Base-by-base conservation (phyloP, 2,888 invertebrate species). In the Pterostichus niger region DNA sequence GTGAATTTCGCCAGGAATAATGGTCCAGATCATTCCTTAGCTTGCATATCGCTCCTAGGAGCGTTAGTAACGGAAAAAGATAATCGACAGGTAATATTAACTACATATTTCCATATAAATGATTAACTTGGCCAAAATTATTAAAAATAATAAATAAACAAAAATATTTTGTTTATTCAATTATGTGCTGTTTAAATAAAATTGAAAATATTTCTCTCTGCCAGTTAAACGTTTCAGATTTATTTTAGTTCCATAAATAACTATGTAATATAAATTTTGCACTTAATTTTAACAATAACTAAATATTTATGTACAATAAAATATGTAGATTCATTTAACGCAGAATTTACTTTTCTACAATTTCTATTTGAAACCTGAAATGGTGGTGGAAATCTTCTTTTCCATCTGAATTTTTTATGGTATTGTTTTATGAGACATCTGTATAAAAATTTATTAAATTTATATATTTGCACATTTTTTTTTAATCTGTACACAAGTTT, bases 31-130 rank as follows among this genome's bases (percentile, higher is more conserved):
- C 56, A 76, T 31, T 35, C 15, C 11, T 76, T 54, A 13, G 52
- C 33, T 11, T 68, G 68, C 15, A 15, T 68, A 11, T 15, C 68
- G 11, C 35, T 68, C 6, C 24, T 76, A 5, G 3, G 15, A 15
- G 7, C 44, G 9, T 13, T 76, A 11, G 35, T 40, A 76, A 54
- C 4, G 13, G 35, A 64, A n/a, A 40, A 35, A 33, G 64, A 40
- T 11, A 64, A 64, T 40, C 33, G 24, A 13, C 64, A 61, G 33
- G 59, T 59, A 59, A 59, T 24, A 59, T 17, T 17, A 11, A 54
- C 6, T 54, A 15, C 7, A 2, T 54, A 54, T 54, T 13, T n/a
- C n/a, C n/a, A n/a, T n/a, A n/a, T n/a, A n/a, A n/a, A n/a, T n/a
- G n/a, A n/a, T n/a, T n/a, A n/a, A n/a, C n/a, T n/a, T n/a, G n/a